These are phyloP conservation scores for Pristionchus entomophagus DNA, from an alignment of 2,888 invertebrate genomes.

Conservation along the genomic window DNA sequence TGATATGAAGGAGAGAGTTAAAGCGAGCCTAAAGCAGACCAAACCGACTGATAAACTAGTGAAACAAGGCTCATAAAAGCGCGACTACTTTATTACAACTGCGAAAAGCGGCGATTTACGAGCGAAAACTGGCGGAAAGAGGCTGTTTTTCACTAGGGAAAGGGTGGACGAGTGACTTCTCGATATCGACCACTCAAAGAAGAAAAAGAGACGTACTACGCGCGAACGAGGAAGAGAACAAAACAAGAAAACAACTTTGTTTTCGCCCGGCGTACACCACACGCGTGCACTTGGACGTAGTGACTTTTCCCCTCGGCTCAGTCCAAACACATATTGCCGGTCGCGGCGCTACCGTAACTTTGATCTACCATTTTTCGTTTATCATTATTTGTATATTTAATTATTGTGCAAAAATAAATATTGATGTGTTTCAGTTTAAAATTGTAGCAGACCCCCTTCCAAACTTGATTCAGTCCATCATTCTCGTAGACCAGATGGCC, in stretches of 20 bases:
- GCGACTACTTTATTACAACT: neutral
- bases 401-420: neutral
- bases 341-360: constrained; percentile 4
- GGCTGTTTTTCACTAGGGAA: neutral
- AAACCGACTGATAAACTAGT: neutral
- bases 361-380: neutral
- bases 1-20: neutral
- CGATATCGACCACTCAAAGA: constrained; percentile 28
- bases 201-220: neutral
- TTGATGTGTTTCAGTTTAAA: no score
- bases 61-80: neutral
- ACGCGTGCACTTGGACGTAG: constrained; percentile 5
- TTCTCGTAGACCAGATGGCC: constrained; percentile 3
- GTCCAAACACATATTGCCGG: no score
- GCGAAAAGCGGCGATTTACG: constrained; percentile 22
- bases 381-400: neutral
- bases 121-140: neutral
- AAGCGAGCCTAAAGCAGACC: neutral
- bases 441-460: neutral
- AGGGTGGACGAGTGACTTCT: neutral
- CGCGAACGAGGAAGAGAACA: neutral
- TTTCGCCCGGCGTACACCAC: constrained; percentile 3
- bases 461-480: neutral
- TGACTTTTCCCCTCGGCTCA: neutral
- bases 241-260: constrained; percentile 7